Evolutionary conservation across 2,888 invertebrate species (phyloP).

Genomic region (Orthosia cruda): DNA sequence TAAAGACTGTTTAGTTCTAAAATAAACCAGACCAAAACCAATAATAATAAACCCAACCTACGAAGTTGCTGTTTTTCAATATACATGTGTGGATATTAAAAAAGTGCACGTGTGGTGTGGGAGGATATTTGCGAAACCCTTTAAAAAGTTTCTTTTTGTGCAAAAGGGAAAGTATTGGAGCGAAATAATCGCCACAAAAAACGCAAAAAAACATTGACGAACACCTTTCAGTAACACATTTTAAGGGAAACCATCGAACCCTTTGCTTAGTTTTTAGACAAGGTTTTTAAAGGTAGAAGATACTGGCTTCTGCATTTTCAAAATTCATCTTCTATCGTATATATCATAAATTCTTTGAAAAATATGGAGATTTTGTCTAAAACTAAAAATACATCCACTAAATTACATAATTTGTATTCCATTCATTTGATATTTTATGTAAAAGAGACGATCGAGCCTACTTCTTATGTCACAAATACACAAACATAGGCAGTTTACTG

Average conservation of each 20-base stretch:
- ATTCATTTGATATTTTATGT: not conserved
- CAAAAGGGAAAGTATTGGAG: slow-evolving; percentile 87
- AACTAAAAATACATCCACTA: slow-evolving; percentile 2
- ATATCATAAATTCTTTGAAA: not conserved
- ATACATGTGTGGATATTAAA: slow-evolving; percentile 4
- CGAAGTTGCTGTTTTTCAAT: not conserved
- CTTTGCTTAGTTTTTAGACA: slow-evolving; percentile 68
- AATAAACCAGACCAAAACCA: not conserved
- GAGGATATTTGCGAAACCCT: slow-evolving; percentile 89
- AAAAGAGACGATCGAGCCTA: not conserved
- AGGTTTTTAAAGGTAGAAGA: not conserved
- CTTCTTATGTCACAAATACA: slow-evolving; percentile 3
- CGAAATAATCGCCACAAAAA: slow-evolving; percentile 85
- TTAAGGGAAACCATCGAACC: slow-evolving; percentile 77
- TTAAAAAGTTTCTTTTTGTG: slow-evolving; percentile 83
- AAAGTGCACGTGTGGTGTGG: slow-evolving; percentile 77
- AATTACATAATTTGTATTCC: not conserved
- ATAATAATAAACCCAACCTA: not conserved
- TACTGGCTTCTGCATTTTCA: not conserved
- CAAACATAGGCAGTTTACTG: not conserved
- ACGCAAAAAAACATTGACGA: slow-evolving; percentile 70
- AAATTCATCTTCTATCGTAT: not conserved
- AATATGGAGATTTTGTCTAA: not conserved
- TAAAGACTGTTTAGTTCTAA: not conserved
- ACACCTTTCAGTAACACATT: slow-evolving; percentile 80